Evolutionary conservation across 2,113 vertebrate species (phyloP).

Genomic region (Ictidomys tridecemlineatus): DNA sequence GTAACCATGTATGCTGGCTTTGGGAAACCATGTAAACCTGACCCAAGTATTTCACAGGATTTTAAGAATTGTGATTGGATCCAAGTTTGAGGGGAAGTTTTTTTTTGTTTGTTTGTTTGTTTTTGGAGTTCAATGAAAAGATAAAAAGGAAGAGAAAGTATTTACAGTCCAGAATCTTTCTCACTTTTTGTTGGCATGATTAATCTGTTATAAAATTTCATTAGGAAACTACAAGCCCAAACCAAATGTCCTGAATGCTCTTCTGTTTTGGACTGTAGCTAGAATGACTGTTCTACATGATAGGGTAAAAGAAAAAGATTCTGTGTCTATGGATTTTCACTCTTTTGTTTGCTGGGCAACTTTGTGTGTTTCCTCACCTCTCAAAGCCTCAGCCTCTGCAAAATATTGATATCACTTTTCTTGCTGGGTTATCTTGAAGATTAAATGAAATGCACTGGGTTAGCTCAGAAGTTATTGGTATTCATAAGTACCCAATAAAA

Average conservation of each 20-base stretch:
- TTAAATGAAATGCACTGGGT: not conserved
- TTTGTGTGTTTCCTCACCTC: not conserved
- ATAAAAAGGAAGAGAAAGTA: conserved; percentile 20
- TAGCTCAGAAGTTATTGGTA: not conserved
- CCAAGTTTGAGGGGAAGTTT: not conserved
- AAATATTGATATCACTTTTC: not conserved
- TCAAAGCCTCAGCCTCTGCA: not conserved
- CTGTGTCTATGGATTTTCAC: not conserved
- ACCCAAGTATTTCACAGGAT: conserved; percentile 53
- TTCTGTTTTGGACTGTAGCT: not conserved
- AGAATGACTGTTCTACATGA: not conserved
- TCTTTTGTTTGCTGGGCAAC: not conserved
- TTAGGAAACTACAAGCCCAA: not conserved
- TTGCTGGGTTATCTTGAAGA: not conserved
- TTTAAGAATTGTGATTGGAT: conserved; percentile 64
- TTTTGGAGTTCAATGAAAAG: not conserved
- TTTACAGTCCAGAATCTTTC: conserved; percentile 6
- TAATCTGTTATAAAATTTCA: conserved; percentile 4
- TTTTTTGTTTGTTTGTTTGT: no score
- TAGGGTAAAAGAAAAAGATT: not conserved
- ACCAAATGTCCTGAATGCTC: not conserved
- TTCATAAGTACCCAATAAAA: not conserved
- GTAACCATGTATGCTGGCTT: not conserved
- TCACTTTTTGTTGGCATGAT: conserved; percentile 3
- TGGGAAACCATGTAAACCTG: conserved; percentile 17